Conservation (phyloP, 64 coral and sea anemone species). For the Platygyra sinensis region DNA sequence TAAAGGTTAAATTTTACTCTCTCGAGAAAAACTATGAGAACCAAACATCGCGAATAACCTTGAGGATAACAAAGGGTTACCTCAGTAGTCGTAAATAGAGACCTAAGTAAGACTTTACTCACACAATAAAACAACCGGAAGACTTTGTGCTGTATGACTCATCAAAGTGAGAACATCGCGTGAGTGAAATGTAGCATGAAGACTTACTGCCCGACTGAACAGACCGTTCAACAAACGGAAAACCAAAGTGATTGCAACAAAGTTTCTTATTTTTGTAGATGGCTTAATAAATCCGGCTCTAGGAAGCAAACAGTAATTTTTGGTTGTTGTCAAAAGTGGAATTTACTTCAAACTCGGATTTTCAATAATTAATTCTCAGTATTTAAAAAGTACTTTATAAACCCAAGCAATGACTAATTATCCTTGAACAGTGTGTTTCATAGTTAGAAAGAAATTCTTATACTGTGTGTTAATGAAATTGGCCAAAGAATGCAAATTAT, state of each 20-base stretch:
- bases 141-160: neutral
- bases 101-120: neutral
- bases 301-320: neutral
- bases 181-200: constrained; percentile 26
- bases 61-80: neutral
- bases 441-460: too few species aligned
- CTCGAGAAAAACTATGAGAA: neutral
- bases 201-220: neutral
- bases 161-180: constrained; percentile 24
- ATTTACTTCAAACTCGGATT: too few species aligned
- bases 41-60: neutral
- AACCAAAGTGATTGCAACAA: neutral
- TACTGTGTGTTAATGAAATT: too few species aligned
- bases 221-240: neutral
- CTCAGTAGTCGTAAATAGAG: neutral
- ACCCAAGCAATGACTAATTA: too few species aligned
- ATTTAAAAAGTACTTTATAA: too few species aligned
- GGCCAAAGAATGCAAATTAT: too few species aligned
- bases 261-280: neutral
- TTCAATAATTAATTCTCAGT: too few species aligned
- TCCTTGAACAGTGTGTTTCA: too few species aligned
- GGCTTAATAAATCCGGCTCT: neutral
- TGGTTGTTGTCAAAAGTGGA: neutral
- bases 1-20: too few species aligned
- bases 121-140: neutral